Conservation (phyloP, 2,888 invertebrate genomes). For the Aporophyla lueneburgensis region DNA sequence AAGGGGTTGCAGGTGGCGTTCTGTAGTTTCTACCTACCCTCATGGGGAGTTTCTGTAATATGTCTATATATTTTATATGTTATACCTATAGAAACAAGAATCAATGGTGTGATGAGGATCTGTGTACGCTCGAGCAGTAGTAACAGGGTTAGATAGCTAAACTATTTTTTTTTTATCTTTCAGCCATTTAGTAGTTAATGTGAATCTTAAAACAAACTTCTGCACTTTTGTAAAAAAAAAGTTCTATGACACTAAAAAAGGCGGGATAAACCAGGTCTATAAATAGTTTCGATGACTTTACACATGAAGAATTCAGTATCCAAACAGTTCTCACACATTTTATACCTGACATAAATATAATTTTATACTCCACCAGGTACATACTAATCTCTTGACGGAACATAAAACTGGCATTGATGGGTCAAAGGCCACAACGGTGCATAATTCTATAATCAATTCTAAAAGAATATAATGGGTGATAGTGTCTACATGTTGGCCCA, state of each 20-base stretch:
- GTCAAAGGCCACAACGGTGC: conserved; percentile 58
- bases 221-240: neutral
- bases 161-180: neutral
- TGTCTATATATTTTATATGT: too few relatives aligned
- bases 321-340: conserved; percentile 54
- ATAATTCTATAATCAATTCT: conserved; percentile 59
- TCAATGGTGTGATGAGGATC: neutral
- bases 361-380: conserved; percentile 39
- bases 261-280: neutral
- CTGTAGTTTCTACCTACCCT: too few relatives aligned
- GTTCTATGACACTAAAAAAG: neutral
- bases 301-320: conserved; percentile 7
- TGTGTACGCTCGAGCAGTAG: neutral
- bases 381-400: conserved; percentile 54
- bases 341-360: conserved; percentile 47
- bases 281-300: neutral
- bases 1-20: too few relatives aligned
- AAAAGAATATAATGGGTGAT: conserved; percentile 41
- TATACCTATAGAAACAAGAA: too few relatives aligned
- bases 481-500: conserved; percentile 20
- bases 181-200: neutral
- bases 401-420: conserved; percentile 53
- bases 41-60: too few relatives aligned
- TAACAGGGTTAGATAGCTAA: too few relatives aligned
- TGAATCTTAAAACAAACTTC: neutral